Base-by-base conservation (phyloP, 2,888 invertebrate species). In the Reticulitermes lucifugus region DNA sequence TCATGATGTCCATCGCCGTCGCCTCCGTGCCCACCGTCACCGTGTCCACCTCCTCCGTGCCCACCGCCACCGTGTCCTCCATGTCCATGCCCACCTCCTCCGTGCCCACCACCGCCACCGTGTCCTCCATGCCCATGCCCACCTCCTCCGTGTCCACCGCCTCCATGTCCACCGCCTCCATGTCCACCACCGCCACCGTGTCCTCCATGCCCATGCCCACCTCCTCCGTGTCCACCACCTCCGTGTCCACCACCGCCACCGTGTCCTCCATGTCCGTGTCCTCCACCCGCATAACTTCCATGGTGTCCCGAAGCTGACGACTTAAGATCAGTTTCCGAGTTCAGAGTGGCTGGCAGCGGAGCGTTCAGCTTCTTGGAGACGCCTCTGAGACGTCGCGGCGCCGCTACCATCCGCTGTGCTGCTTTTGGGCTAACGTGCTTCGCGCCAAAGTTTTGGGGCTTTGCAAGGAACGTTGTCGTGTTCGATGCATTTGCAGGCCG, bases 1-100 rank as follows among this genome's bases (percentile, higher is more conserved):
- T 88, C 87, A n/a, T 65, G 70, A 60, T 80, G 80, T 5, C 80
- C 80, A 21, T 59, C 55, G 18, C 79, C 79, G 21, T 18, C 25
- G 12, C 83, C 35, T 25, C 83, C 75, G 4, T 46, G 35, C 21
- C 29, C 25, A 35, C 85, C 85, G 3, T 73, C 65, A 14, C 81
- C 71, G 25, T 79, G 25, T 12, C 82, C 84, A 60, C 60, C 83
- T 25, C 83, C 73, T 10, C 83, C 73, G 9, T 55, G 59, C 71
- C 43, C 12, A 9, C 73, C 9, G 25, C 79, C 55, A 65, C 85
- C 85, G 14, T 73, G 71, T 22, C 73, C 73, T 3, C 83, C 83
- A 4, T 77, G 55, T 77, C 85, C 85, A 21, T 73, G 70, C 2
- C 81, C 80, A 22, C 84, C 84, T 5, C 81, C 79, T 41, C 59